These are phyloP conservation scores for Diaphora mendica DNA, from an alignment of 2,888 invertebrate species.

Conservation along the genomic window DNA sequence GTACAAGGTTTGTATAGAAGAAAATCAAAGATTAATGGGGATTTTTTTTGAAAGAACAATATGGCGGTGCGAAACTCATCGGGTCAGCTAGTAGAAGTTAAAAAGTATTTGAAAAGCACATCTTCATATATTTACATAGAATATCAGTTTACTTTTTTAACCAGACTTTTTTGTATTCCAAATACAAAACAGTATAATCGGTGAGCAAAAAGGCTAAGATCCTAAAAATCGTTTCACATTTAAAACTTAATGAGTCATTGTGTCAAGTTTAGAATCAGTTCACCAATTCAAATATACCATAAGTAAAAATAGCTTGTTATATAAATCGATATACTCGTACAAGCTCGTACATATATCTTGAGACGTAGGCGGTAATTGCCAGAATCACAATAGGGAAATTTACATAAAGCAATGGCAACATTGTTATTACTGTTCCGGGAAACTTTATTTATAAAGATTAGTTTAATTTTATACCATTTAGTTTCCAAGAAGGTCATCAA, in stretches of 20 bases:
- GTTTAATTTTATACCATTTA: slow-evolving; percentile 9
- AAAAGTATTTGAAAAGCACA: neutral
- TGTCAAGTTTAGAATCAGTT: neutral
- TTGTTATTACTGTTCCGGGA: neutral
- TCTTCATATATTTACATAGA: neutral
- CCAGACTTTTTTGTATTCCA: too few species aligned
- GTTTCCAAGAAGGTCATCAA: slow-evolving; percentile 26
- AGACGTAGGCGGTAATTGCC: neutral
- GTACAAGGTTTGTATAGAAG: too few species aligned
- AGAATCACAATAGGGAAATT: neutral
- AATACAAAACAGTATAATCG: neutral
- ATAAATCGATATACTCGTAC: neutral
- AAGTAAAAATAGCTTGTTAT: neutral
- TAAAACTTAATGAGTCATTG: neutral
- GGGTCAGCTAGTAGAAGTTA: too few species aligned
- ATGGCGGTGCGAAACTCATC: too few species aligned
- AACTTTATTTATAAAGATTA: neutral
- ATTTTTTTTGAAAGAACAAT: too few species aligned
- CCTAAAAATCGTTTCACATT: neutral
- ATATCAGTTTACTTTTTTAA: neutral
- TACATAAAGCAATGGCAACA: slow-evolving; percentile 10
- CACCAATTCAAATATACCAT: neutral
- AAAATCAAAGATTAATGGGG: too few species aligned
- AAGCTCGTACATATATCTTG: too few species aligned
- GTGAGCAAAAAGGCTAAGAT: neutral